Conservation (phyloP, 2,113 vertebrate species). For the Phrynocephalus versicolor region DNA sequence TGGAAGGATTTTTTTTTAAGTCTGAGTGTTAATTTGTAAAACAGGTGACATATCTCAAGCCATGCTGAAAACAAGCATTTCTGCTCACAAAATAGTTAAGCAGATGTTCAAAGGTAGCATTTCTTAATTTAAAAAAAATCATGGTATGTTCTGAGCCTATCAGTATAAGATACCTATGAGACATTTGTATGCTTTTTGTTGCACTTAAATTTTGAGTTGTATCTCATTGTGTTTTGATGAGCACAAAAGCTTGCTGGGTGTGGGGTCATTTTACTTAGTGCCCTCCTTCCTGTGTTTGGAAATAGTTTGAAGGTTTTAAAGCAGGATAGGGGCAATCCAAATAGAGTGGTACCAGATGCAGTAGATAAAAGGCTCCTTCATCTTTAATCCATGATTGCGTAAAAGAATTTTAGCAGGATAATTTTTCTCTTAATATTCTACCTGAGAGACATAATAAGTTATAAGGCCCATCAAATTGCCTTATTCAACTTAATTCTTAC, state of each 20-base stretch:
- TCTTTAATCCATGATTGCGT: not conserved
- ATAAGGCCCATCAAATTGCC: not conserved
- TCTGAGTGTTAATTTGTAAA: not conserved
- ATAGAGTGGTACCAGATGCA: not conserved
- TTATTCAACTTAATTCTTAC: not conserved
- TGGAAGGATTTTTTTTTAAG: not conserved
- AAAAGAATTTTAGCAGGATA: not conserved
- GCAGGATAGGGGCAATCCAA: not conserved
- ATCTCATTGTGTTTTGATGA: not conserved
- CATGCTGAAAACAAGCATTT: not conserved
- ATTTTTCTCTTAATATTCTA: not conserved
- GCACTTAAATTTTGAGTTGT: not conserved
- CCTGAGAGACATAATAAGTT: not conserved
- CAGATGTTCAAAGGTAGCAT: not conserved
- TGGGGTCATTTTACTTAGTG: not conserved
- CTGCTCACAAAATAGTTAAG: not conserved
- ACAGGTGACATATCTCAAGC: not conserved
- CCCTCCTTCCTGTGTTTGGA: not conserved
- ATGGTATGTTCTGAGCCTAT: not conserved
- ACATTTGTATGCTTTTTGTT: not conserved
- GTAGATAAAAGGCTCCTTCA: not conserved
- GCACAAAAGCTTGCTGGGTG: not conserved
- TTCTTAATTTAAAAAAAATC: not conserved
- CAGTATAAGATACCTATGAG: not conserved
- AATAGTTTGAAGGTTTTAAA: not conserved